Evolutionary conservation across 2,113 vertebrate genomes (phyloP).

Genomic region (Rhinopomastus cyanomelas): DNA sequence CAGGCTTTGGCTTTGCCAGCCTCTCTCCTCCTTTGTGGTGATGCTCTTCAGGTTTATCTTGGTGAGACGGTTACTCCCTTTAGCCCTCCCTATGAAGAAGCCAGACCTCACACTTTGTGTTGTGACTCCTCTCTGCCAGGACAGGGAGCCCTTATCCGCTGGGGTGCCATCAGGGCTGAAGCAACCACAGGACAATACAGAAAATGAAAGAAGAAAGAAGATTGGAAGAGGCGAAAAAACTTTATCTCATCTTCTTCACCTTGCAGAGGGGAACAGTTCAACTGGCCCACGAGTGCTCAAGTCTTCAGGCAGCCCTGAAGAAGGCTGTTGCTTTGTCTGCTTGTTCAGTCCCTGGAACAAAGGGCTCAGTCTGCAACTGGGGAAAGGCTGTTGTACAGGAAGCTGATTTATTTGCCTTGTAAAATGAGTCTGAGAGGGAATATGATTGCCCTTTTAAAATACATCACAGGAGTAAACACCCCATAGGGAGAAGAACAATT

Average conservation of each 20-base stretch:
- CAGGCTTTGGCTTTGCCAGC: background rate
- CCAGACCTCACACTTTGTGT: background rate
- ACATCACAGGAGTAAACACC: slow-evolving; percentile 5
- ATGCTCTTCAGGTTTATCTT: background rate
- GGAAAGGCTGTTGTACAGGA: background rate
- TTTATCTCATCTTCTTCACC: background rate
- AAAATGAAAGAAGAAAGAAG: background rate
- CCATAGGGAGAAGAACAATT: slow-evolving; percentile 34
- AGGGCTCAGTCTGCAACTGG: background rate
- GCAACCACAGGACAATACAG: background rate
- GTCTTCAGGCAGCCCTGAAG: background rate
- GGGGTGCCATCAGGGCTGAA: background rate
- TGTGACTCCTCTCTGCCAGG: background rate
- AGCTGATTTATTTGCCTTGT: slow-evolving; percentile 45
- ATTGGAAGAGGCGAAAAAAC: background rate
- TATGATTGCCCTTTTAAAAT: slow-evolving; percentile 54
- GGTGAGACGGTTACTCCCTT: background rate
- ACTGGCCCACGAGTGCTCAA: background rate
- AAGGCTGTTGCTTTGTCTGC: background rate
- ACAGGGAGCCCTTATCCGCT: background rate
- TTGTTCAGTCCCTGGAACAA: background rate
- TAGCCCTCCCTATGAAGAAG: background rate
- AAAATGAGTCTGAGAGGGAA: slow-evolving; percentile 8
- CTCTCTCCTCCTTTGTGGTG: background rate
- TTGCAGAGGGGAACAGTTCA: background rate